A percentile compares a stretch with the other conserved stretches of the same genome.
Conservation (phyloP, 2,888 invertebrate genomes). For the Troilus luridus region DNA sequence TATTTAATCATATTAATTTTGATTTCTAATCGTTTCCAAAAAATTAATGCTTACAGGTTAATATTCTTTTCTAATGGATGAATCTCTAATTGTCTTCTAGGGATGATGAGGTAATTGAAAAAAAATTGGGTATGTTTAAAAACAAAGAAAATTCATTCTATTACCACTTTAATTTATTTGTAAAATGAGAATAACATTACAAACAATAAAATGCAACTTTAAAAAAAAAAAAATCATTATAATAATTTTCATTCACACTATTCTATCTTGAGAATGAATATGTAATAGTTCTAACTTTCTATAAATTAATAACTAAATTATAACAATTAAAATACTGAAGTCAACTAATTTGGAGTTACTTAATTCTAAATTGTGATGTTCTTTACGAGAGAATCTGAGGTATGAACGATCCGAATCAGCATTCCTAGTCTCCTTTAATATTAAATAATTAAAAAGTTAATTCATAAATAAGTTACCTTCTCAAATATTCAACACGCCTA, state of each 20-base stretch:
- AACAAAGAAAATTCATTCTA: slow-evolving; percentile 43
- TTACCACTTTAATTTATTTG: slow-evolving; percentile 57
- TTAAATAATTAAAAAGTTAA: slow-evolving; percentile 52
- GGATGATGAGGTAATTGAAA: slow-evolving; percentile 34
- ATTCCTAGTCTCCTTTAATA: slow-evolving; percentile 8
- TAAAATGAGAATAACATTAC: slow-evolving; percentile 57
- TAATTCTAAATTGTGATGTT: slow-evolving; percentile 47
- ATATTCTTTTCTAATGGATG: neutral
- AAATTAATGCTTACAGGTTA: neutral
- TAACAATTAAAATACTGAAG: slow-evolving; percentile 55
- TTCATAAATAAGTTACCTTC: slow-evolving; percentile 50
- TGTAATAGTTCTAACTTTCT: slow-evolving; percentile 45
- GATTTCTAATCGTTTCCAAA: neutral
- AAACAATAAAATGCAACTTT: slow-evolving; percentile 59
- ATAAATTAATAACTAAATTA: slow-evolving; percentile 49
- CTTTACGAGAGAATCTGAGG: slow-evolving; percentile 48
- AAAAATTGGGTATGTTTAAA: slow-evolving; percentile 44
- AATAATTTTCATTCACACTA: slow-evolving; percentile 59
- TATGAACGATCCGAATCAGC: slow-evolving; percentile 17
- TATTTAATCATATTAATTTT: neutral
- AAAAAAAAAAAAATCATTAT: slow-evolving; percentile 54
- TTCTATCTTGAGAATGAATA: slow-evolving; percentile 52
- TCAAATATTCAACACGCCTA: slow-evolving; percentile 19
- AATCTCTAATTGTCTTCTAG: neutral
- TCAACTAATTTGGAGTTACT: slow-evolving; percentile 53